phyloP scores from a whole-genome alignment of 2,113 vertebrate species.

The Macaca fascicularis region T2T-MFA8v1.1 NC_088379.1:61661501-61662000 shows the following conservation, averaged over 20 bases:
- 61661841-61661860: neutral
- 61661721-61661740: too few species aligned
- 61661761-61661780: neutral
- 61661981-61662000: neutral
- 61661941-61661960: neutral
- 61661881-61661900: neutral
- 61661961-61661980: neutral
- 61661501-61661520: neutral
- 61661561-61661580: neutral
- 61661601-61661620: too few species aligned
- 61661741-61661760: neutral
- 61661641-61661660: too few species aligned
- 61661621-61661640: too few species aligned
- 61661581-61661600: too few species aligned
- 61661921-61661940: conserved; percentile 1
- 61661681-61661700: too few species aligned
- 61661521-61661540: neutral
- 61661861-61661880: neutral
- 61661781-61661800: neutral
- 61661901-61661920: neutral
- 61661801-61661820: neutral
- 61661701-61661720: too few species aligned
- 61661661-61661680: too few species aligned
- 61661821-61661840: too few species aligned
- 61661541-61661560: neutral